These are phyloP conservation scores for Hydrotaea cyrtoneurina DNA, from an alignment of 2,888 invertebrate species.

Conservation along the genomic window DNA sequence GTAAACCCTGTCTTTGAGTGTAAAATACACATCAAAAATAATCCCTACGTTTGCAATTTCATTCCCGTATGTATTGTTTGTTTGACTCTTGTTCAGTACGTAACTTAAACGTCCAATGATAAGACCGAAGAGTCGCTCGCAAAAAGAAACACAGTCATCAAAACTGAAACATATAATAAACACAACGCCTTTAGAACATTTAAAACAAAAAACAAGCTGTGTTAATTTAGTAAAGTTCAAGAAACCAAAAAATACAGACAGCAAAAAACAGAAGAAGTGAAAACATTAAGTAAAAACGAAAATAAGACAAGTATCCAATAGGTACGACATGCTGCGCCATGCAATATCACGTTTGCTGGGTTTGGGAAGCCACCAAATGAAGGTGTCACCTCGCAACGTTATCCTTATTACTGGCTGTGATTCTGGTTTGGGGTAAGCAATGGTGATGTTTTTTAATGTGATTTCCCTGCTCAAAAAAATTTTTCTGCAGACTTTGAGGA, in stretches of 20 bases:
- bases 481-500: too few relatives aligned
- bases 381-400: conserved; percentile 79
- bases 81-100: conserved; percentile 48
- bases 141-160: not conserved
- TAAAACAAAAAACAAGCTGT: conserved; percentile 32
- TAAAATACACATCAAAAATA: not conserved
- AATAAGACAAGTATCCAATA: not conserved
- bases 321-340: conserved; percentile 31
- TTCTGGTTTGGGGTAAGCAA: conserved; percentile 87
- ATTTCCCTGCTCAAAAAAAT: not conserved
- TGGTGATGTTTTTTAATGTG: not conserved
- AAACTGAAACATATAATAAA: conserved; percentile 28
- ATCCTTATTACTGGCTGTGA: conserved; percentile 92
- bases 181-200: conserved; percentile 38
- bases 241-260: not conserved
- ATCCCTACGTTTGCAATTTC: conserved; percentile 56
- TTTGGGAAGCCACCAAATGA: conserved; percentile 51
- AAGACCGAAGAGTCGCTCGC: conserved; percentile 36
- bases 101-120: conserved; percentile 49
- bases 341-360: conserved; percentile 52
- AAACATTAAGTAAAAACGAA: conserved; percentile 8
- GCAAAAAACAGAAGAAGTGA: not conserved
- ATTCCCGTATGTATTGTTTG: not conserved
- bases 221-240: conserved; percentile 49
- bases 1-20: not conserved